phyloP scores from a whole-genome alignment of 2,113 vertebrate genomes.

The Sebastes schlegelii region DNA sequence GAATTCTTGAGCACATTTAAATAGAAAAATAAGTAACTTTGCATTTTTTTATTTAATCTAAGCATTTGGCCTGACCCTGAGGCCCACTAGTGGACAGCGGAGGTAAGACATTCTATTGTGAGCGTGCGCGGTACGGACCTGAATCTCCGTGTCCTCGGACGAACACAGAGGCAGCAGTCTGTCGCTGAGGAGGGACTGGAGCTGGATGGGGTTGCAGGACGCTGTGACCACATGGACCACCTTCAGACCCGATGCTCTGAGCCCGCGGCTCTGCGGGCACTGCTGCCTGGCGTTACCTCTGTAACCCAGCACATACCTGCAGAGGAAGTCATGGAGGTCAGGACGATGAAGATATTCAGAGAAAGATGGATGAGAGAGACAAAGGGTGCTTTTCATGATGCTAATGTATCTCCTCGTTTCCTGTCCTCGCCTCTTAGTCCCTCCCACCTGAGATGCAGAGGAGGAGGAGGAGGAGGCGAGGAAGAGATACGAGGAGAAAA shows the following conservation, averaged over 20 bases:
- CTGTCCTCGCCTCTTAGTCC: too few relatives aligned
- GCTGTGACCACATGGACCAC: conserved; percentile 90
- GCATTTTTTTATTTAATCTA: too few relatives aligned
- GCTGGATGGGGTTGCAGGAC: conserved; percentile 81
- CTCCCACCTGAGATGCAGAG: too few relatives aligned
- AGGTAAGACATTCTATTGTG: neutral
- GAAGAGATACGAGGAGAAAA: too few relatives aligned
- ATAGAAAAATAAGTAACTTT: neutral
- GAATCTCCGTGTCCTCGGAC: conserved; percentile 86
- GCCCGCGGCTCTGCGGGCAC: conserved; percentile 85
- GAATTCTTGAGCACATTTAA: too few relatives aligned
- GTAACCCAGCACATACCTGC: conserved; percentile 93
- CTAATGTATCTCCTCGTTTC: too few relatives aligned
- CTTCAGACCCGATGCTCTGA: conserved; percentile 78
- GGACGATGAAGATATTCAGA: neutral
- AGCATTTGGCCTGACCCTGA: too few relatives aligned
- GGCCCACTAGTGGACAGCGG: neutral
- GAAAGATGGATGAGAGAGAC: conserved; percentile 6
- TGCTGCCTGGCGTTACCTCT: conserved; percentile 87
- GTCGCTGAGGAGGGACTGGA: conserved; percentile 88
- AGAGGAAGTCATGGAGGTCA: neutral
- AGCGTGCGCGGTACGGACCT: conserved; percentile 80
- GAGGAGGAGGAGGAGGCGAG: too few relatives aligned
- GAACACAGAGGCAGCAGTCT: conserved; percentile 84
- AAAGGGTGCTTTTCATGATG: conserved; percentile 3